Evolutionary conservation across 53 echinoderm and acorn worm species (phyloP), one percentile per base, ranked within the genome.

Genomic region (Crossaster papposus): DNA sequence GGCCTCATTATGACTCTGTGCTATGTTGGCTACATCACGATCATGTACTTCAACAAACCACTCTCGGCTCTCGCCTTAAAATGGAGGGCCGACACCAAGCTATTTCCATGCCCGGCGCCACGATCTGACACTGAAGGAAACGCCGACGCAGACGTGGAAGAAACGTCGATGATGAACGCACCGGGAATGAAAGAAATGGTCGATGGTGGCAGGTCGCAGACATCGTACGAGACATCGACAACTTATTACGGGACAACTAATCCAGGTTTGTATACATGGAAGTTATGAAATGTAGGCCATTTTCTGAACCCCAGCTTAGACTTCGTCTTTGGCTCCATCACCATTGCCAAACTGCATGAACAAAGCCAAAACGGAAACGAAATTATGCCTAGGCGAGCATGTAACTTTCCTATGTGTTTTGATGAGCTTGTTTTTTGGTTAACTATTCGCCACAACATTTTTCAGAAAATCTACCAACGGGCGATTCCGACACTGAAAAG

Each of bases 31-130:
- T 97, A 97, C 82, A 93, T 97, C 68, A 17, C 75, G 38, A 80
- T 97, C 65, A 84, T 97, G 92, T 93, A 91, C 70, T 97, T 91
- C 83, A 97, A 97, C 91, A 77, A 64, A 86, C 93, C 30, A 34
- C 73, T 28, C 68, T 84, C 84, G 14, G 52, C 71, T 10, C 72
- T 72, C 30, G 24, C 50, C 64, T 11, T 89, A 64, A 54, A 78
- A 13, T 79, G 89, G 80, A 70, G 36, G 0, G 65, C 79, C 17
- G 2, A n/a, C 9, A 34, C 63, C 65, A 36, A 34, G 6, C 5
- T 26, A 22, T 51, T 28, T 1, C 62, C 58, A 76, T 36, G 78
- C 22, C 17, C 35, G 28, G 58, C 81, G 15, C 30, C 89, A 28
- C 4, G 70, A 31, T 65, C 4, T 4, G 15, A 11, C 35, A 36